phyloP scores from a whole-genome alignment of 2,113 vertebrate species.

The Centropristis striata region DNA sequence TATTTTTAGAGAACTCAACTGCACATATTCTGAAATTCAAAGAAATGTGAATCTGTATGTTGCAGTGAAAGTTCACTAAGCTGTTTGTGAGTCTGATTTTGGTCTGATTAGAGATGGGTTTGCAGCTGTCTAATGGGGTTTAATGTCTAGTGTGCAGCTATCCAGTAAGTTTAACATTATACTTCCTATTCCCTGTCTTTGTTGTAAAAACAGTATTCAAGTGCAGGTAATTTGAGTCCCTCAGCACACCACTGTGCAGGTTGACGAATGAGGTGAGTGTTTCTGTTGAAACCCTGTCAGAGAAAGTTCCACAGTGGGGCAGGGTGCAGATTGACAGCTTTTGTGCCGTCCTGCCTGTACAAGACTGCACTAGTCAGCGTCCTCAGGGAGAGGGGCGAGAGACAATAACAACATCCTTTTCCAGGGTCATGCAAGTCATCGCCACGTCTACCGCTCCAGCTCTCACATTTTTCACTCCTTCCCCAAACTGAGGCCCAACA shows the following conservation, averaged over 20 bases:
- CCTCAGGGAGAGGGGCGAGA: constrained; percentile 38
- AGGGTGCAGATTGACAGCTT: constrained; percentile 66
- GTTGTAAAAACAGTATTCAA: background rate
- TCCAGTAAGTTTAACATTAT: background rate
- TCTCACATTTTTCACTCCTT: constrained; percentile 29
- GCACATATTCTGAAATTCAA: background rate
- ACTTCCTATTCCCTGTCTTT: background rate
- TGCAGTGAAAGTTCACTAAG: background rate
- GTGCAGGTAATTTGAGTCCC: constrained; percentile 33
- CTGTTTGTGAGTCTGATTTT: too few species aligned
- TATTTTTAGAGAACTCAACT: background rate
- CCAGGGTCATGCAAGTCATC: constrained; percentile 58
- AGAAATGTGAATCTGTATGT: background rate
- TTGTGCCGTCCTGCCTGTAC: constrained; percentile 45
- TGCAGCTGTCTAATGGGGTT: too few species aligned
- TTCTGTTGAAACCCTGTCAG: constrained; percentile 53
- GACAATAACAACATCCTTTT: constrained; percentile 69
- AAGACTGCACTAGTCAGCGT: constrained; percentile 63
- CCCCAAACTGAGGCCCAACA: constrained; percentile 33
- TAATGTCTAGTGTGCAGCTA: background rate
- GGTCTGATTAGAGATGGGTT: too few species aligned
- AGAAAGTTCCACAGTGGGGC: constrained; percentile 61
- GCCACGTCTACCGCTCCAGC: constrained; percentile 36
- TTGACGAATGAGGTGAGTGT: constrained; percentile 65
- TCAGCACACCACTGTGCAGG: constrained; percentile 20